phyloP scores from a whole-genome alignment of 2,113 vertebrate species.

The Meriones unguiculatus region DNA sequence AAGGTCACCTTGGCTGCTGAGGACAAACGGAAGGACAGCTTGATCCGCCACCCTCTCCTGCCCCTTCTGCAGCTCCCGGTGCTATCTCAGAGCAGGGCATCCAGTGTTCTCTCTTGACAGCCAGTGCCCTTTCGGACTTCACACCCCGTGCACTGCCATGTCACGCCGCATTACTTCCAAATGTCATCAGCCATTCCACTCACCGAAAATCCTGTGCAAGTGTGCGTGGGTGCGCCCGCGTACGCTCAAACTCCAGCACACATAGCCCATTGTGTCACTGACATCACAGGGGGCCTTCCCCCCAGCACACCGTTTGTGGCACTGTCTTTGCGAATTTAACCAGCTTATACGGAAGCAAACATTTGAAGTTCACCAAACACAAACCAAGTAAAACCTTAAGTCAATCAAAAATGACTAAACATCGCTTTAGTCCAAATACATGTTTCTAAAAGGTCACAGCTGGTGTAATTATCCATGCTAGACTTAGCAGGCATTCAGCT shows the following conservation, averaged over 20 bases:
- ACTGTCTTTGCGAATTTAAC: slow-evolving; percentile 12
- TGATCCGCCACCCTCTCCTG: background rate
- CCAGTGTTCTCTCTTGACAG: background rate
- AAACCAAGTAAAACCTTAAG: slow-evolving; percentile 83
- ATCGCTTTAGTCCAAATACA: slow-evolving; percentile 82
- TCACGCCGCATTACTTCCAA: slow-evolving; percentile 35
- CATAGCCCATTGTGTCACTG: background rate
- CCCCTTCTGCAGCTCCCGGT: background rate
- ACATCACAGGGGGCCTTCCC: slow-evolving; percentile 39
- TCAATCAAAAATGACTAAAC: slow-evolving; percentile 87
- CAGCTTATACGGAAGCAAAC: slow-evolving; percentile 68
- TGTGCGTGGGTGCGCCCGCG: fast-evolving
- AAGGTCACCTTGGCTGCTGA: background rate
- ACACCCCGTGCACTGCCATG: background rate
- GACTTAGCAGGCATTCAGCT: slow-evolving; percentile 81
- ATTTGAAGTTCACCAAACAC: slow-evolving; percentile 83
- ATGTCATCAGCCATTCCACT: background rate
- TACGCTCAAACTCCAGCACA: background rate
- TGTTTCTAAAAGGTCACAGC: slow-evolving; percentile 88
- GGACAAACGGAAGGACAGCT: background rate
- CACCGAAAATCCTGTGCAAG: background rate
- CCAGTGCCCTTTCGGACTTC: slow-evolving; percentile 44
- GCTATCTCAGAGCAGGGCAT: background rate
- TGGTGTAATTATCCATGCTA: slow-evolving; percentile 86
- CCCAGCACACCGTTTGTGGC: fast-evolving